Percentiles rank a stretch among this genome's conserved stretches.
Conservation (phyloP, 2,797 vertebrate species). For the Chaetodon trifasciatus region DNA sequence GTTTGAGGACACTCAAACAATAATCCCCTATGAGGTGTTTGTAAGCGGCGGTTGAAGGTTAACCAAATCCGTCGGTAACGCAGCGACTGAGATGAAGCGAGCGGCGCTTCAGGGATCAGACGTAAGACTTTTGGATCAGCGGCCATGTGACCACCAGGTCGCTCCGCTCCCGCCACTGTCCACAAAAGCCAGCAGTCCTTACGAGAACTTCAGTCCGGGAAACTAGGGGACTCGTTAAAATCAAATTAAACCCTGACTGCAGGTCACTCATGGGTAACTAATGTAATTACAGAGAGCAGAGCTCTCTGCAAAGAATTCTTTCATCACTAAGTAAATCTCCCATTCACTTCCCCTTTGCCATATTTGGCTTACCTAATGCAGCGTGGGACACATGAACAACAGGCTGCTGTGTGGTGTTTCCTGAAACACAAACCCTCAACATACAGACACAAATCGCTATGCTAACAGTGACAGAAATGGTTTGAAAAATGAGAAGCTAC, state of each 20-base stretch:
- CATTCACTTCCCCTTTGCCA: constrained; percentile 25
- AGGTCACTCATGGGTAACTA: constrained; percentile 69
- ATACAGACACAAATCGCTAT: not conserved
- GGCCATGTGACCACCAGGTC: constrained; percentile 34
- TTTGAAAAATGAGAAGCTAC: not conserved
- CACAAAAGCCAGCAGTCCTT: constrained; percentile 42
- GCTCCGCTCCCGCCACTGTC: constrained; percentile 17
- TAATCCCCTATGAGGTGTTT: not conserved
- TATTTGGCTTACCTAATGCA: constrained; percentile 10
- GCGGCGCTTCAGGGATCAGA: constrained; percentile 10
- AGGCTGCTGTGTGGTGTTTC: not conserved
- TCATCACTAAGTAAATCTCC: constrained; percentile 51
- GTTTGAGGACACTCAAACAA: not conserved
- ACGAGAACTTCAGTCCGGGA: constrained; percentile 41
- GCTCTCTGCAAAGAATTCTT: constrained; percentile 61
- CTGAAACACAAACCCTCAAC: not conserved
- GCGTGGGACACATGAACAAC: constrained; percentile 1
- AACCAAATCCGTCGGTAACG: not conserved
- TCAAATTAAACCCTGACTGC: constrained; percentile 69
- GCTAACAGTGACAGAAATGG: not conserved
- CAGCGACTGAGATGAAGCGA: not conserved
- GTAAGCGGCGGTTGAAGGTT: not conserved
- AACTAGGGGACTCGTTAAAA: constrained; percentile 70
- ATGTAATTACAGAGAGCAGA: constrained; percentile 72
- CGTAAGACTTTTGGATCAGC: constrained; percentile 18